Evolutionary conservation across 1,140 invertebrate species (phyloP).

Genomic region (Trissolcus basalis): DNA sequence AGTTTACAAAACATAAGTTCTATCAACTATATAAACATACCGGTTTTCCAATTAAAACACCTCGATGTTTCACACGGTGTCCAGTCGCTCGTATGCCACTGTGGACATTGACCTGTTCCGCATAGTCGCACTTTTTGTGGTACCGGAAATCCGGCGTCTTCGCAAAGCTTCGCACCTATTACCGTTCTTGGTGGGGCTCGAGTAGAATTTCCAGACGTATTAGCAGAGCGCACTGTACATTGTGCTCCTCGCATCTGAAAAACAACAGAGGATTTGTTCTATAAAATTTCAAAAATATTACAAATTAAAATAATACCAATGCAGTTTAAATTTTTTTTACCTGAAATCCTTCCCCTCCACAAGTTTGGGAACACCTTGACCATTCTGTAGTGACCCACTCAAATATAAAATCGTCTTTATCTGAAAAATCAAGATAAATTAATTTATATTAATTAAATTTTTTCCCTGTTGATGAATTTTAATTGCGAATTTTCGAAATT

Average conservation of each 20-base stretch:
- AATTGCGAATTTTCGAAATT: no score
- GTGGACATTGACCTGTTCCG: constrained; percentile 82
- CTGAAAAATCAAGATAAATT: constrained; percentile 44
- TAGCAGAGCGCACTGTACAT: constrained; percentile 79
- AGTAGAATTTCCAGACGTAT: constrained; percentile 58
- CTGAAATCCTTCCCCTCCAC: constrained; percentile 86
- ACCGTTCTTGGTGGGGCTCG: constrained; percentile 68
- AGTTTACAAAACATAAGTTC: not conserved
- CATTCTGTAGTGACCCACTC: constrained; percentile 89
- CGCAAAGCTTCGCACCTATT: constrained; percentile 82
- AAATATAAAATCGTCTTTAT: constrained; percentile 79
- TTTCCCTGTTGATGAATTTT: no score
- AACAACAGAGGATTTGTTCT: no score
- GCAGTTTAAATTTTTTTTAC: constrained; percentile 60
- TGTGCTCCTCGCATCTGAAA: constrained; percentile 84
- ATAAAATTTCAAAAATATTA: no score
- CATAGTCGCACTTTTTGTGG: constrained; percentile 83
- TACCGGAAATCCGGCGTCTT: constrained; percentile 81
- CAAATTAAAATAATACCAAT: no score
- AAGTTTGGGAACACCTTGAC: constrained; percentile 91
- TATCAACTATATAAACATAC: constrained; percentile 63
- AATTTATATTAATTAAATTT: no score
- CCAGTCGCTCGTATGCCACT: constrained; percentile 85
- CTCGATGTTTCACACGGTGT: constrained; percentile 81
- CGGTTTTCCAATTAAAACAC: constrained; percentile 86